These are phyloP conservation scores for Dendrophyllia cribrosa DNA, from an alignment of 64 coral and sea anemone genomes.

Conservation along the genomic window DNA sequence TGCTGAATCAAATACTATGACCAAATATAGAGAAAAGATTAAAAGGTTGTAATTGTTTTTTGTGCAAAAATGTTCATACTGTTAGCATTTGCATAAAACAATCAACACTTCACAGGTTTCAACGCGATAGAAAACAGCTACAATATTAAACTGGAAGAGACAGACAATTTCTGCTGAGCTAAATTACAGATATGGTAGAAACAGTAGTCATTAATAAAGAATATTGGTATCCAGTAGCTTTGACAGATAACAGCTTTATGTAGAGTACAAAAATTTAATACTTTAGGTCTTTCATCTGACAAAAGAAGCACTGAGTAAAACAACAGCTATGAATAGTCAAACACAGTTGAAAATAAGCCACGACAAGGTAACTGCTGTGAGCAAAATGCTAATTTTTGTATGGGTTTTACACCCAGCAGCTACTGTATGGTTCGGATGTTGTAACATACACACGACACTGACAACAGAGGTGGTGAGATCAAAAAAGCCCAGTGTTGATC, in stretches of 20 bases:
- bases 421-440: neutral
- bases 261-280: neutral
- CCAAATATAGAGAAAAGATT: constrained; percentile 52
- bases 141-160: neutral
- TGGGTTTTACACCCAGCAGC: neutral
- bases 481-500: neutral
- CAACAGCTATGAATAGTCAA: neutral
- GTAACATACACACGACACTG: neutral
- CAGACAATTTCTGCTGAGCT: neutral
- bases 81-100: neutral
- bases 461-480: neutral
- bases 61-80: neutral
- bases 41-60: neutral
- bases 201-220: neutral
- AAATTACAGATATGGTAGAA: neutral
- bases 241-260: neutral
- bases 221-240: neutral
- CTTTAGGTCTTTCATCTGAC: neutral
- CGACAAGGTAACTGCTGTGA: neutral
- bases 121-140: neutral
- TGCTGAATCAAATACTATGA: constrained; percentile 48
- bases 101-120: neutral
- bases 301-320: neutral
- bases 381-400: neutral
- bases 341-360: neutral